Evolutionary conservation across 2,113 vertebrate genomes (phyloP), one percentile per base, ranked within the genome.

Genomic region (Todiramphus saurophagus): DNA sequence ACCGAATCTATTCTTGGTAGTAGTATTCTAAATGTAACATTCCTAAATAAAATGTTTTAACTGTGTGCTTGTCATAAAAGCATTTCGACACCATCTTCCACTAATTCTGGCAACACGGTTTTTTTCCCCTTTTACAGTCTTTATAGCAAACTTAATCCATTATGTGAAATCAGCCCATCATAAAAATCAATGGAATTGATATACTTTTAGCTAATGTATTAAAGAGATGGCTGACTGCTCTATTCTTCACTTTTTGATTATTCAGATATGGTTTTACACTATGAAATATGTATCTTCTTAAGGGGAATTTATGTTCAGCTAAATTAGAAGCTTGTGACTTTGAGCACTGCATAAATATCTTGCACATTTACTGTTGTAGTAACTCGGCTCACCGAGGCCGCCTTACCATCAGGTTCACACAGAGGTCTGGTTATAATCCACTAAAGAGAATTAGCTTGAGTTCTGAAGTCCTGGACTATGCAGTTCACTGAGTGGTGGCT

Each of bases 181-280:
- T 92, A 92, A 96, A 97, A 96, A 95, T 97, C 93, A 96, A 94
- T 96, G 81, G 63, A 91, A 94, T 95, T 95, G 87, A 94, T 95
- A 91, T 70, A 87, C 83, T 96, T 96, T 92, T 92, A 95, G 87
- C 91, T 96, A 89, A 94, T 92, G 94, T 95, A 94, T 96, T 96
- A 87, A 96, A 95, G 81, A 97, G 91, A 83, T 84, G 43, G 10
- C 41, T 97, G 96, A 96, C 89, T 95, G 91, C 94, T 94, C 90
- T 92, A 83, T 96, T 96, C 89, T 43, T 96, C 77, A 87, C 66
- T 94, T 94, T 89, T 93, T 91, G 83, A 95, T 95, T 82, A 73
- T 87, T 94, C 94, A 91, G 89, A 86, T 94, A 80, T 11, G 28
- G 44, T 69, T 96, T 96, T 89, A 44, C n/a, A 13, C 50, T 83